Conservation (phyloP, 2,113 vertebrate genomes). For the Orthochromis malagaraziensis region DNA sequence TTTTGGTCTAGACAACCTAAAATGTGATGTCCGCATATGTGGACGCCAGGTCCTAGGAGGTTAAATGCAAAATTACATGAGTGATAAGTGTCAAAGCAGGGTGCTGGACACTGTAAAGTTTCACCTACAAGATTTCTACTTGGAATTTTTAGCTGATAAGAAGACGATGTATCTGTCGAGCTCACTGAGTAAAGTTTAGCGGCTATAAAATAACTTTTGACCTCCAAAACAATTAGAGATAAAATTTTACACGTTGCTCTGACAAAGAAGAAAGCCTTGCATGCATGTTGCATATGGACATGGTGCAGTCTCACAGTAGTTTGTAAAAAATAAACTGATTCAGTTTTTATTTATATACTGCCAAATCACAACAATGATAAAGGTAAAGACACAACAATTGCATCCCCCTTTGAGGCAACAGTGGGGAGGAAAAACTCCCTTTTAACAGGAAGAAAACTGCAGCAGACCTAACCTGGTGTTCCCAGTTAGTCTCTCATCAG, state of each 20-base stretch:
- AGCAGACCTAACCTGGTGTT: neutral
- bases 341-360: neutral
- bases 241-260: neutral
- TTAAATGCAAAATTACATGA: neutral
- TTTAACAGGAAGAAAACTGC: neutral
- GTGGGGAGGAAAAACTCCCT: neutral
- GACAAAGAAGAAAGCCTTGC: accelerated
- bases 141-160: neutral
- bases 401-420: neutral
- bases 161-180: accelerated
- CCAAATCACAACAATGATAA: neutral
- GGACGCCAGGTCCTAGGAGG: neutral
- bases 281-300: neutral
- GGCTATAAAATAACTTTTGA: accelerated
- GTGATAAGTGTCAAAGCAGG: neutral
- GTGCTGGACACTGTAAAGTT: neutral
- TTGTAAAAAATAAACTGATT: neutral
- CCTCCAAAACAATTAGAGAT: neutral
- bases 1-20: neutral
- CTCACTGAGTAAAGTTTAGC: neutral
- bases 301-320: accelerated
- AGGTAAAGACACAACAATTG: accelerated
- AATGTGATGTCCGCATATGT: neutral
- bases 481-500: neutral
- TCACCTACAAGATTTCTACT: neutral